Percentiles rank a stretch among this genome's conserved stretches.
Conservation (phyloP, 2,113 vertebrate species). For the Andinoacara biseriatus region DNA sequence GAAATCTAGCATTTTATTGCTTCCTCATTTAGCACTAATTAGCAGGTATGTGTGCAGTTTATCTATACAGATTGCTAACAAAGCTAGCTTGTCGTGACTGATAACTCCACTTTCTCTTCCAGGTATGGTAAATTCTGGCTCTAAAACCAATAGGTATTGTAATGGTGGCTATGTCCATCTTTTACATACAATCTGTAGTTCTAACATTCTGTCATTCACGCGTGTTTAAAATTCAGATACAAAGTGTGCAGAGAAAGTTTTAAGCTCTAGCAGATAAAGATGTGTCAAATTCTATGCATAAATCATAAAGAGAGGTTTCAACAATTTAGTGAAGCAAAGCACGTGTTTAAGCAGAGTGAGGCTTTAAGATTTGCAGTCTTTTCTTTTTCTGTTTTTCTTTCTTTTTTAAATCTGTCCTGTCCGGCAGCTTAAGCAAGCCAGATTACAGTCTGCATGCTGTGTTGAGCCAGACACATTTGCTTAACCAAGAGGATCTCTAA, state of each 20-base stretch:
- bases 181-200: background rate
- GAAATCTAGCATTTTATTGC: background rate
- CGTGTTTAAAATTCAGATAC: too few species aligned
- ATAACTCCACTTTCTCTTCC: background rate
- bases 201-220: background rate
- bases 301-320: background rate
- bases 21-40: accelerated
- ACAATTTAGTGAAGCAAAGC: background rate
- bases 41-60: background rate
- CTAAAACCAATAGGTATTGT: too few species aligned
- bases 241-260: background rate
- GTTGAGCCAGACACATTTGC: too few species aligned
- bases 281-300: background rate
- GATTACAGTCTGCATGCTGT: too few species aligned
- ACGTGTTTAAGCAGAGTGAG: background rate
- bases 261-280: background rate
- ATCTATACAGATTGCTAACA: background rate
- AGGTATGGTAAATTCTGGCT: background rate
- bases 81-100: background rate
- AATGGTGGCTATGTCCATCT: background rate
- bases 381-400: too few species aligned
- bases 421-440: too few species aligned
- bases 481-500: too few species aligned
- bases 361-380: background rate
- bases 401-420: too few species aligned